A percentile compares a stretch with the other conserved stretches of the same genome.
phyloP scores from a whole-genome alignment of 2,888 invertebrate genomes.

The Aporophyla nigra region DNA sequence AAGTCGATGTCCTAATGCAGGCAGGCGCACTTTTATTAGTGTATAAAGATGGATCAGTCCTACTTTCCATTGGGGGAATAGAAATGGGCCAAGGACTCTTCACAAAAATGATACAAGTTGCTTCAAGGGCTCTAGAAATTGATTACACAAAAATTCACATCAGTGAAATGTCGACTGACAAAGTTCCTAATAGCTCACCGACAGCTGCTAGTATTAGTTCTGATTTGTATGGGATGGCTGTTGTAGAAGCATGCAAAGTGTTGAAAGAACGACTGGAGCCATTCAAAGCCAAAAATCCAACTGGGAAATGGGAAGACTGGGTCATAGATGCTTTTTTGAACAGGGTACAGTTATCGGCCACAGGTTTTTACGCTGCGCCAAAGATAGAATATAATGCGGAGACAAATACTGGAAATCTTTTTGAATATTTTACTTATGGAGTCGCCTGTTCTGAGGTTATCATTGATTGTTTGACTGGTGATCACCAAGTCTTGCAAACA shows the following conservation, averaged over 20 bases:
- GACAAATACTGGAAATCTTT: constrained; percentile 92
- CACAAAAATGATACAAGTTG: constrained; percentile 97
- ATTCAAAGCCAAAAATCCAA: constrained; percentile 92
- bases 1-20: constrained; percentile 93
- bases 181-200: constrained; percentile 95
- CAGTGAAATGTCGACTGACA: constrained; percentile 94
- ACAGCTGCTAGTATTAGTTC: constrained; percentile 95
- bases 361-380: constrained; percentile 94
- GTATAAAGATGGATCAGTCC: constrained; percentile 95
- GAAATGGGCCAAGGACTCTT: constrained; percentile 98
- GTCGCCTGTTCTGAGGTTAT: constrained; percentile 96
- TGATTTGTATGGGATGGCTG: constrained; percentile 96
- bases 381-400: constrained; percentile 92
- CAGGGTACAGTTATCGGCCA: constrained; percentile 93
- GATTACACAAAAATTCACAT: constrained; percentile 92
- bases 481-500: constrained; percentile 95
- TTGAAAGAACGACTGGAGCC: constrained; percentile 93
- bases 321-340: constrained; percentile 93
- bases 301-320: constrained; percentile 95
- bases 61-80: constrained; percentile 95
- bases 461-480: constrained; percentile 96
- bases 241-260: constrained; percentile 93
- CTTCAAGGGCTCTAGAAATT: constrained; percentile 92
- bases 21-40: constrained; percentile 94
- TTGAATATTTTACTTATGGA: constrained; percentile 95